These are phyloP conservation scores for human (Homo sapiens) DNA, from an alignment of 2,113 vertebrate genomes.

Conservation along the genomic window GRCh38 chr2:215214501-215215000, in stretches of 20 bases:
- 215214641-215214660: not conserved
- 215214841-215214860: not conserved
- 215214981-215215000: not conserved
- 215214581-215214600: slow-evolving; percentile 14
- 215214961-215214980: not conserved
- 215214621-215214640: not conserved
- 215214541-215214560: not conserved
- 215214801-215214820: not conserved
- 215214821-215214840: not conserved
- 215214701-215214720: not conserved
- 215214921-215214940: not conserved
- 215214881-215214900: not conserved
- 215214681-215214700: not conserved
- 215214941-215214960: not conserved
- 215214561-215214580: not conserved
- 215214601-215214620: slow-evolving; percentile 10
- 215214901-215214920: not conserved
- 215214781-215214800: not conserved
- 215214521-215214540: not conserved
- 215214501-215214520: not conserved
- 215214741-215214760: not conserved
- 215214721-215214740: not conserved
- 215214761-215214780: not conserved
- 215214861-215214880: not conserved
- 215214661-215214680: not conserved